Base-by-base conservation (phyloP, 2,888 invertebrate genomes). In the Noctua fimbriata region DNA sequence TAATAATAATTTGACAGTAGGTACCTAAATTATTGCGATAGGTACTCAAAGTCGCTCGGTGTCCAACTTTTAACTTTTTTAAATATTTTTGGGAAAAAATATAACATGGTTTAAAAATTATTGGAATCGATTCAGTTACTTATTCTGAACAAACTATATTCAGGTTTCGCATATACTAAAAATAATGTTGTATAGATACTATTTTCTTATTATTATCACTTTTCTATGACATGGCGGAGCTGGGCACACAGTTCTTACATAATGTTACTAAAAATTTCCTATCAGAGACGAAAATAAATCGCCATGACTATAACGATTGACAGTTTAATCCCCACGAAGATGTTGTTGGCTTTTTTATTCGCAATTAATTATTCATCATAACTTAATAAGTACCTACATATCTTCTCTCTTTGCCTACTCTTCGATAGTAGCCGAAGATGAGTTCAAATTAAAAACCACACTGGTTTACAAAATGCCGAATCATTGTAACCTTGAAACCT, bases 401-500 rank as follows among this genome's bases (percentile, higher is more conserved):
- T 28, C 60, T 60, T 63, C 9, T 9, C 63, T 7, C 16, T 12
- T 18, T 3, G 63, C 3, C 18, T 32, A 63, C 9, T 63, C 63
- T 32, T 9, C 9, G 18, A 32, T 32, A 55, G 24, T 32, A 60
- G 24, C 7, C 36, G 47, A 55, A 24, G 24, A 24, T 36, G 28
- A 69, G 21, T 69, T 36, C 18, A 60, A 49, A 58, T 36, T 73
- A 49, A 41, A n/a, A 18, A 74, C 14, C n/a, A 52, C 18, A 28
- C 16, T 28, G 41, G 47, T 73, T 52, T 32, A 63, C 12, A 60
- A 72, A 67, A 69, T 52, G 63, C 77, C 73, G 14, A 79, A 32
- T 78, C 78, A 86, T 28, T 49, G 0, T 67, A 18, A 14, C 84
- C 72, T 84, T 87, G 66, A 75, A 83, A 49, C 49, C n/a, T 52